Evolutionary conservation across 2,113 vertebrate species (phyloP).

Genomic region (Microcebus ravelobensis): DNA sequence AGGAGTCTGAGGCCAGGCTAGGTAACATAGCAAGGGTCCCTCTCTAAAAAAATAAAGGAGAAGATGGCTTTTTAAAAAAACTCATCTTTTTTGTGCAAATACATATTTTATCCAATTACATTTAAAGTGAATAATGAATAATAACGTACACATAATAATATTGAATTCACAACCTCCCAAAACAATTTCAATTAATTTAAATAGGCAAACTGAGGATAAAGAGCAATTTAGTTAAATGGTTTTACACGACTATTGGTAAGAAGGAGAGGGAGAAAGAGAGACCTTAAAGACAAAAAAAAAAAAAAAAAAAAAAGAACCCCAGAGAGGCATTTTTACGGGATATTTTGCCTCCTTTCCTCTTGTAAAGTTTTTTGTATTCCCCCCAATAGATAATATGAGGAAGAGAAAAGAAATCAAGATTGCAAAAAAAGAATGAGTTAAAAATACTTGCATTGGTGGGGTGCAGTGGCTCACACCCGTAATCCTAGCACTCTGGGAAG

Average conservation of each 20-base stretch:
- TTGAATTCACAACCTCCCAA: neutral
- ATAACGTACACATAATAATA: neutral
- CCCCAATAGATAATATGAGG: neutral
- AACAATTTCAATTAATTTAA: neutral
- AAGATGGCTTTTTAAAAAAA: neutral
- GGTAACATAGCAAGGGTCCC: neutral
- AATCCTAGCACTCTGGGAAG: too few relatives aligned
- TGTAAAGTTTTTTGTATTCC: neutral
- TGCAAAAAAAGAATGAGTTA: neutral
- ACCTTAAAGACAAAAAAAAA: neutral
- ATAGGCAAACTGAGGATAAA: neutral
- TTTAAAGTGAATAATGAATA: neutral
- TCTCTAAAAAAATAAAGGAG: neutral
- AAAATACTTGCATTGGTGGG: neutral
- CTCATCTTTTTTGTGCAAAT: neutral
- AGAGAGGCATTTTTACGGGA: neutral
- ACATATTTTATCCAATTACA: neutral
- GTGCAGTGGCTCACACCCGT: too few relatives aligned
- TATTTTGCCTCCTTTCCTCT: neutral
- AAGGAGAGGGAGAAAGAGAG: neutral
- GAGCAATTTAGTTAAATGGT: neutral
- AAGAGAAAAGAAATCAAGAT: neutral
- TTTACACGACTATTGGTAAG: neutral
- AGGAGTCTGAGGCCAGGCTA: neutral
- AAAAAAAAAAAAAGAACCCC: neutral